Evolutionary conservation across 2,797 vertebrate species (phyloP), one percentile per base, ranked within the genome.

Genomic region (Cirrhinus mrigala): DNA sequence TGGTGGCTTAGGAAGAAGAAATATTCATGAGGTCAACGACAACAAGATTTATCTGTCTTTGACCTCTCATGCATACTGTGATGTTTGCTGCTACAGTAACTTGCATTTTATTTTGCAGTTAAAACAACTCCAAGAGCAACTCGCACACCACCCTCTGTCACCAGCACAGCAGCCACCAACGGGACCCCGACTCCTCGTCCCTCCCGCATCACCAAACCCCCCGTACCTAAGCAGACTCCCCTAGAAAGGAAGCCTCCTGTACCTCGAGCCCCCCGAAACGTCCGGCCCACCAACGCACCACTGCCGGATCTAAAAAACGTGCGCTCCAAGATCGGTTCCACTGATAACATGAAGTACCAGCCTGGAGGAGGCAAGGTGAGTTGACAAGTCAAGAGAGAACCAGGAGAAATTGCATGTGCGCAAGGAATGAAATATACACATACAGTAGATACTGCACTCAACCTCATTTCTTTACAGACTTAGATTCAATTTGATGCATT

Each of bases 291-390:
- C 76, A 96, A 93, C 1, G 90, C 94, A 3, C 94, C 95, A 0
- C 93, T 94, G 78, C 97, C 97, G 0, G 97, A 99, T 86, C 94
- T 99, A 89, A 98, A 97, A 92, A 97, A 98, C 0, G 92, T 98
- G 0, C 96, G 97, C 27, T 99, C 98, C 93, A 99, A 99, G 95
- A 98, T 99, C 84, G 98, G 98, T 88, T 99, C 98, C 94, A 99
- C 96, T 85, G 97, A 98, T 95, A 99, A 99, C 96, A 99, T 99
- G 93, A 99, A 99, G 94, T 98, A 99, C 96, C 97, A 99, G 95
- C 98, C 98, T 81, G 97, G 98, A 60, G 97, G 98, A 93, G 98
- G 98, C 91, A 98, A 98, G 97, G 98, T 99, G 96, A 94, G 92
- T 88, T 68, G 12, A 77, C 12, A 24, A 18, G 14, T 73, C 40